phyloP scores from a whole-genome alignment of 2,888 invertebrate species.

The Xylophagus ater region DNA sequence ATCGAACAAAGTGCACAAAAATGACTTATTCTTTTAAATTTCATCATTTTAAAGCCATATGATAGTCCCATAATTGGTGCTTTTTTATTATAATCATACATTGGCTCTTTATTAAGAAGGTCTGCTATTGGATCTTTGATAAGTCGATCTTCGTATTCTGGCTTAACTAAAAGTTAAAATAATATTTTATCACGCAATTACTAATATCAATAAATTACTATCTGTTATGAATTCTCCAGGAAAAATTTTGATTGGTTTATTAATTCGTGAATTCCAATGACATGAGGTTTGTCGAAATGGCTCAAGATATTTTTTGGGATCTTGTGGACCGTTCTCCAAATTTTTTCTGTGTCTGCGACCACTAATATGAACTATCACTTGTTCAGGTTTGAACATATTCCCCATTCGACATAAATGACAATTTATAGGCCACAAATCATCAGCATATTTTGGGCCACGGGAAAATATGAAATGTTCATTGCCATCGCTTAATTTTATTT shows the following conservation, averaged over 20 bases:
- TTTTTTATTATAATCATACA: slow-evolving; percentile 12
- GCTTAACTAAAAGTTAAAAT: slow-evolving; percentile 9
- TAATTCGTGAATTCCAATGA: neutral
- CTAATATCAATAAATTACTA: slow-evolving; percentile 9
- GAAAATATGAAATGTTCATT: slow-evolving; percentile 10
- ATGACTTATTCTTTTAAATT: neutral
- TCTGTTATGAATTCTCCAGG: slow-evolving; percentile 16
- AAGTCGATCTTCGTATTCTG: slow-evolving; percentile 9
- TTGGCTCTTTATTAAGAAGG: slow-evolving; percentile 2
- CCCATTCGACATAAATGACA: slow-evolving; percentile 15
- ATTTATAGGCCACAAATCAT: slow-evolving; percentile 15
- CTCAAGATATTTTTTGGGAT: slow-evolving; percentile 8
- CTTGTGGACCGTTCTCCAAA: slow-evolving; percentile 2
- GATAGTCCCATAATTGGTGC: slow-evolving; percentile 9
- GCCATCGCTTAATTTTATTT: slow-evolving; percentile 11
- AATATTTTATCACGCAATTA: neutral
- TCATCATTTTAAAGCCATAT: slow-evolving; percentile 11
- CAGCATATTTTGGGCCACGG: slow-evolving; percentile 16
- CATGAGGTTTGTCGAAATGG: slow-evolving; percentile 10
- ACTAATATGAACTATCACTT: slow-evolving; percentile 11
- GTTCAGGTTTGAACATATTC: slow-evolving; percentile 8
- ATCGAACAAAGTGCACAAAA: slow-evolving; percentile 8
- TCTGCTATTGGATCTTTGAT: slow-evolving; percentile 8
- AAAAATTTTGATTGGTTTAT: slow-evolving; percentile 14
- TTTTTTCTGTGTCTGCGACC: slow-evolving; percentile 8